Conservation (phyloP, 2,113 vertebrate genomes). For the Poeciliopsis occidentalis region DNA sequence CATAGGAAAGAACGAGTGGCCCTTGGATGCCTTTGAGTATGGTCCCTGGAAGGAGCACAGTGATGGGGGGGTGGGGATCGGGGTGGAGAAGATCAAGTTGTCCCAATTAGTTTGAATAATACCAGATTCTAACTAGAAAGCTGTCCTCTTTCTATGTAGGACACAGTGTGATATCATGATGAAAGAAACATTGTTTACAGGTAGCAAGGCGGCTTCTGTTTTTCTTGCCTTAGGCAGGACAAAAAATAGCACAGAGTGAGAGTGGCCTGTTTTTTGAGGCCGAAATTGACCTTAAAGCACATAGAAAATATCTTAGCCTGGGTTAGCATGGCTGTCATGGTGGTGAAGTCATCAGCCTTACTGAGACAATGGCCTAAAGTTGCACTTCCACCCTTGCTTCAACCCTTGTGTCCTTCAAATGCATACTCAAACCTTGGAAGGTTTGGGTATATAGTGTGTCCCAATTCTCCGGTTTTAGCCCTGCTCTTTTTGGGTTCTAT, state of each 20-base stretch:
- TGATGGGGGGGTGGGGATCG: too few relatives aligned
- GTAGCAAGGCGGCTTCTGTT: conserved; percentile 28
- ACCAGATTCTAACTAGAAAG: neutral
- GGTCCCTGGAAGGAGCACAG: too few relatives aligned
- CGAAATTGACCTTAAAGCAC: conserved; percentile 48
- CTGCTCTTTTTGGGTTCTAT: too few relatives aligned
- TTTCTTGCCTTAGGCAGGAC: conserved; percentile 36
- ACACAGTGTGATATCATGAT: conserved; percentile 18
- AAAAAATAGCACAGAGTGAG: conserved; percentile 24
- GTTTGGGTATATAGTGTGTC: too few relatives aligned
- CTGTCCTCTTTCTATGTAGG: conserved; percentile 25
- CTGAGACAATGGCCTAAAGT: neutral
- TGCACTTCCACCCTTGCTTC: too few relatives aligned
- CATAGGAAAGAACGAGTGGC: too few relatives aligned
- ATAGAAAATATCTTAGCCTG: conserved; percentile 3
- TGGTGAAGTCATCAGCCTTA: neutral
- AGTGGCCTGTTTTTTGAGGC: conserved; percentile 46
- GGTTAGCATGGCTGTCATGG: conserved; percentile 6
- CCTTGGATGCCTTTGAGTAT: too few relatives aligned
- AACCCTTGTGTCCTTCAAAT: too few relatives aligned
- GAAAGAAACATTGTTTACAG: conserved; percentile 48
- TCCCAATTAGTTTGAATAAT: conserved; percentile 16
- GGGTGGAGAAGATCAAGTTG: neutral
- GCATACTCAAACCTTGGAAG: too few relatives aligned
- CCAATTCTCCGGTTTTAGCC: too few relatives aligned